Evolutionary conservation across 2,113 vertebrate species (phyloP).

Genomic region (Sylvilagus bachmani): DNA sequence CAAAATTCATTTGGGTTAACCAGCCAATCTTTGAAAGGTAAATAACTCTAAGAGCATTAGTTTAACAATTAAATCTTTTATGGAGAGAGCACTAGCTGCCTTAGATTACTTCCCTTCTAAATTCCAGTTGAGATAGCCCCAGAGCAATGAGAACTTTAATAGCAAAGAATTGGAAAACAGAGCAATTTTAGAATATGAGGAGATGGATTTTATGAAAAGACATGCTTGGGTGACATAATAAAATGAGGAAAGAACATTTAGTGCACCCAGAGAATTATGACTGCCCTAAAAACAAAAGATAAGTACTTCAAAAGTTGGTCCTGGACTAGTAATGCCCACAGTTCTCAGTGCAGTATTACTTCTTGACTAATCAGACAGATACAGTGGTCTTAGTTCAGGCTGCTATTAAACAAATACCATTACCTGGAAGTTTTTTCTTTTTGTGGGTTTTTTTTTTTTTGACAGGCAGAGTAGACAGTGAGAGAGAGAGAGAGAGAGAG

Average conservation of each 20-base stretch:
- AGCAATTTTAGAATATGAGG: not conserved
- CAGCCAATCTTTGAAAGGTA: constrained; percentile 77
- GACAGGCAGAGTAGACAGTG: too few species aligned
- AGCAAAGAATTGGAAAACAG: constrained; percentile 30
- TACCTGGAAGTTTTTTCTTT: not conserved
- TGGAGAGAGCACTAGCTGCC: constrained; percentile 54
- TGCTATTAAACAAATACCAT: not conserved
- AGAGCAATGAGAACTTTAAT: constrained; percentile 63
- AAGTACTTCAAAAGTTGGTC: not conserved
- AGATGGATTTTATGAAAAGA: not conserved
- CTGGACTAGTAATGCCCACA: not conserved
- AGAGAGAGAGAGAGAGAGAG: too few species aligned
- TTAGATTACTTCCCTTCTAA: constrained; percentile 72
- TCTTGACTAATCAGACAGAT: not conserved
- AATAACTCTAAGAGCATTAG: constrained; percentile 78
- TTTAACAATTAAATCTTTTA: constrained; percentile 78
- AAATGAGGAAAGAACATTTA: not conserved
- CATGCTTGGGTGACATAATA: not conserved
- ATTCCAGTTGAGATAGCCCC: constrained; percentile 56
- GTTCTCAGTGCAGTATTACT: not conserved
- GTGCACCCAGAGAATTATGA: not conserved
- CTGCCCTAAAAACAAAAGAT: not conserved
- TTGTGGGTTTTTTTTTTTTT: too few species aligned
- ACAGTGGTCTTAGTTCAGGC: not conserved
- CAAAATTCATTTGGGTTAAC: constrained; percentile 77